phyloP scores from a whole-genome alignment of 2,888 invertebrate species.

The Caenorhabditis angaria region DNA sequence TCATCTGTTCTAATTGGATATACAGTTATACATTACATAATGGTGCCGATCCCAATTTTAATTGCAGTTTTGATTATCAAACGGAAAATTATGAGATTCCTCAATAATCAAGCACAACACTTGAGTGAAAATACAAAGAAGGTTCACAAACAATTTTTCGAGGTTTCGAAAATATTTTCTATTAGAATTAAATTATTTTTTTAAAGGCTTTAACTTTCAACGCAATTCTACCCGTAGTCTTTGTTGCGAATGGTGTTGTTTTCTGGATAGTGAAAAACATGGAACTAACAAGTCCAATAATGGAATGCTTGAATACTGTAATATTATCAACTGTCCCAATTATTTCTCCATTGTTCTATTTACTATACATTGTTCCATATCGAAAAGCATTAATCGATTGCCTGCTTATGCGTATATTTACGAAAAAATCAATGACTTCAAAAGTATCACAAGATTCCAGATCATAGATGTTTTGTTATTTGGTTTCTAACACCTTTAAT shows the following conservation, averaged over 20 bases:
- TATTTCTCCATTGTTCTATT: not conserved
- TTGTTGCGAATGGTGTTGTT: not conserved
- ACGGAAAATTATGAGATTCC: not conserved
- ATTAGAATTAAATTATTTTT: too few species aligned
- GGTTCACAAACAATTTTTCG: not conserved
- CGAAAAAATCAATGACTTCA: not conserved
- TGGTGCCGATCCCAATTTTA: not conserved
- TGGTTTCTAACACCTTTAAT: too few species aligned
- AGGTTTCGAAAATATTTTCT: not conserved
- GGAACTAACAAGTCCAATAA: not conserved
- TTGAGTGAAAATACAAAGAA: not conserved
- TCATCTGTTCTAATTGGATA: not conserved
- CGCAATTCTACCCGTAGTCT: not conserved
- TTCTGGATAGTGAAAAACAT: not conserved
- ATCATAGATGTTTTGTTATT: too few species aligned
- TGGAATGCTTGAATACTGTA: not conserved
- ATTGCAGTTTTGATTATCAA: not conserved
- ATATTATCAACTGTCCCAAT: not conserved
- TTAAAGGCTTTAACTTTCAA: not conserved
- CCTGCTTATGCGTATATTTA: not conserved
- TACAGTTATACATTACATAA: not conserved
- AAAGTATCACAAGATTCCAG: not conserved
- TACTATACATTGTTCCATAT: not conserved
- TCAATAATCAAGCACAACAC: not conserved
- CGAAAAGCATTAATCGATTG: not conserved